A percentile compares a stretch with the other conserved stretches of the same genome.
These are phyloP conservation scores for Antheraea pernyi DNA, from an alignment of 1,140 invertebrate species.

Conservation along the genomic window DNA sequence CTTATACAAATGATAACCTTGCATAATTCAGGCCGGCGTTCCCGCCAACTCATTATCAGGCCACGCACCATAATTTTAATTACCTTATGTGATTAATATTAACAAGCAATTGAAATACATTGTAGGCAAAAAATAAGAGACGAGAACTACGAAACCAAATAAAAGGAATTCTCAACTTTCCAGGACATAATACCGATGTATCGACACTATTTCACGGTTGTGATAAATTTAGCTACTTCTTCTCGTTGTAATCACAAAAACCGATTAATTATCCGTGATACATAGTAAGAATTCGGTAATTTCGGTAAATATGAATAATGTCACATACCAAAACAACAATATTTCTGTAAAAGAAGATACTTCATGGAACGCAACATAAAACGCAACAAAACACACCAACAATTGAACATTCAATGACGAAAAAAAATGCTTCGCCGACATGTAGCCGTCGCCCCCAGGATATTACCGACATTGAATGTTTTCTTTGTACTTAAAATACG, in stretches of 20 bases:
- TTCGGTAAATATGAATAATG: conserved; percentile 27
- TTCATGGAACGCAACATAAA: conserved; percentile 55
- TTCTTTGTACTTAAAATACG: conserved; percentile 25
- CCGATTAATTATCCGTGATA: not conserved
- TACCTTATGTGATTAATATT: not conserved
- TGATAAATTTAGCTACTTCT: conserved; percentile 25
- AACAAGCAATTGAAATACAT: not conserved
- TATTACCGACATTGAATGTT: conserved; percentile 55
- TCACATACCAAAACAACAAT: conserved; percentile 69
- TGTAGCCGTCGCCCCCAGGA: conserved; percentile 35
- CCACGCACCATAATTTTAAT: conserved; percentile 4
- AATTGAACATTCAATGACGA: conserved; percentile 60
- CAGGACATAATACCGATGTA: conserved; percentile 25
- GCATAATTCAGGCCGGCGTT: conserved; percentile 31
- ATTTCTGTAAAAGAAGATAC: conserved; percentile 58
- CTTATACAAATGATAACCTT: conserved; percentile 42
- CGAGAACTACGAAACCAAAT: not conserved
- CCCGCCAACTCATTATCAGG: conserved; percentile 36
- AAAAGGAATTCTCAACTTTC: conserved; percentile 14
- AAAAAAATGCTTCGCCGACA: conserved; percentile 69
- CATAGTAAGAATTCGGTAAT: conserved; percentile 5
- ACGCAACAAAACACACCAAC: conserved; percentile 63
- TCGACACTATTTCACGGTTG: conserved; percentile 34
- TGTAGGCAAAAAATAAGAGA: not conserved
- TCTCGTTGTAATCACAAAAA: conserved; percentile 2